Percentiles rank a stretch among this genome's conserved stretches.
These are phyloP conservation scores for Neoseiulus cucumeris DNA, from an alignment of 1,140 invertebrate genomes.

Conservation along the genomic window DNA sequence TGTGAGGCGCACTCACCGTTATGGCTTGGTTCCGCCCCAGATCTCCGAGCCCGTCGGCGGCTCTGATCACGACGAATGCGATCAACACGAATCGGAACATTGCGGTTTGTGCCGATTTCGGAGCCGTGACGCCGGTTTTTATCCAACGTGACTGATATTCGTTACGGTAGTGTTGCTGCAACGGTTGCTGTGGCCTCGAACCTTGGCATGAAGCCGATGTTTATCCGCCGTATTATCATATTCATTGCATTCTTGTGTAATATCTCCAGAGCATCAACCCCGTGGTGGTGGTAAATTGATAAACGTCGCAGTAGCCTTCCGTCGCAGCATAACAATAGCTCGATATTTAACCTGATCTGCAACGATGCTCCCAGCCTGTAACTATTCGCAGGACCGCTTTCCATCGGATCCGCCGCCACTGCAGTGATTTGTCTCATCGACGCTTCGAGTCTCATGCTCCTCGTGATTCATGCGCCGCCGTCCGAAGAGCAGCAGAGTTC, in stretches of 20 bases:
- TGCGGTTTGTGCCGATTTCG: not conserved
- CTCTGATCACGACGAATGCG: not conserved
- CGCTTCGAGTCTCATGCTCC: no score
- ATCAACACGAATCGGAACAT: not conserved
- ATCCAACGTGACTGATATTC: not conserved
- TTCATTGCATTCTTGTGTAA: not conserved
- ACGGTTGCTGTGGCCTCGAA: not conserved
- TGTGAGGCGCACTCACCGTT: not conserved
- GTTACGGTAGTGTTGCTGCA: not conserved
- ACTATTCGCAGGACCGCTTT: no score
- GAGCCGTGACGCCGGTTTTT: not conserved
- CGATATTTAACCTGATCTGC: no score
- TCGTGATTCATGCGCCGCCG: no score
- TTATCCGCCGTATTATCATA: not conserved
- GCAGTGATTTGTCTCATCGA: no score
- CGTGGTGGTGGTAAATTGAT: not conserved
- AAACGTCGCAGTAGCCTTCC: not conserved
- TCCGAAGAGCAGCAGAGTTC: no score
- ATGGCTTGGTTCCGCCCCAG: not conserved
- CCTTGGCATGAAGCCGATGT: not conserved
- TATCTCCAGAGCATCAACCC: not conserved
- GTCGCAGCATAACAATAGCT: no score
- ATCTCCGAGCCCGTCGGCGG: not conserved
- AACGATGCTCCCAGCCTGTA: no score
- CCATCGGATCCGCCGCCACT: no score